phyloP scores from a whole-genome alignment of 2,888 invertebrate species.

The Pachydiplax longipennis region DNA sequence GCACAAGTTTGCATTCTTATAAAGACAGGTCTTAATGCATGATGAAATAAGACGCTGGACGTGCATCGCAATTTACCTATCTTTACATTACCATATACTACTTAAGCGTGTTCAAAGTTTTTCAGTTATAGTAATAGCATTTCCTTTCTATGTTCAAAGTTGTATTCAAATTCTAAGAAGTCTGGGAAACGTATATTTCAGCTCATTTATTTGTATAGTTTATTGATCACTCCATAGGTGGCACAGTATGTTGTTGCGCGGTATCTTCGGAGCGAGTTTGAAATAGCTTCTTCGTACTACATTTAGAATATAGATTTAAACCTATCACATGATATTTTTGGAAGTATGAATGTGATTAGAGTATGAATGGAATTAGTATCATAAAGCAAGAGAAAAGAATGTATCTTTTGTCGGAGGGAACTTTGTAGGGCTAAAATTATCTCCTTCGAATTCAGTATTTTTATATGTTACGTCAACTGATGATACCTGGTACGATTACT shows the following conservation, averaged over 20 bases:
- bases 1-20: neutral
- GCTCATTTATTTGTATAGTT: neutral
- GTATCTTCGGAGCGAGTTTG: too few relatives aligned
- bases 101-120: neutral
- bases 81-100: neutral
- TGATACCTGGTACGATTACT: too few relatives aligned
- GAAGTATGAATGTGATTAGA: too few relatives aligned
- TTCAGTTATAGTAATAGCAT: neutral
- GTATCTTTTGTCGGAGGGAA: too few relatives aligned
- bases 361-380: too few relatives aligned
- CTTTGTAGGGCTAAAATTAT: too few relatives aligned
- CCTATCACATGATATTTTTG: too few relatives aligned
- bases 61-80: neutral
- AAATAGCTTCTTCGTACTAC: too few relatives aligned
- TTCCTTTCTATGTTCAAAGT: neutral
- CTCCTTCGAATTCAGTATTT: too few relatives aligned
- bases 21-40: neutral
- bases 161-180: neutral
- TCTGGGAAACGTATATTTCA: neutral
- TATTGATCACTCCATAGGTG: neutral
- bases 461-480: too few relatives aligned
- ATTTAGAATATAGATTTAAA: too few relatives aligned
- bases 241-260: neutral
- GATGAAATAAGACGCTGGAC: neutral
- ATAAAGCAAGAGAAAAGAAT: too few relatives aligned